Evolutionary conservation across 2,797 vertebrate species (phyloP).

Genomic region (Platyrinchus mystaceus): DNA sequence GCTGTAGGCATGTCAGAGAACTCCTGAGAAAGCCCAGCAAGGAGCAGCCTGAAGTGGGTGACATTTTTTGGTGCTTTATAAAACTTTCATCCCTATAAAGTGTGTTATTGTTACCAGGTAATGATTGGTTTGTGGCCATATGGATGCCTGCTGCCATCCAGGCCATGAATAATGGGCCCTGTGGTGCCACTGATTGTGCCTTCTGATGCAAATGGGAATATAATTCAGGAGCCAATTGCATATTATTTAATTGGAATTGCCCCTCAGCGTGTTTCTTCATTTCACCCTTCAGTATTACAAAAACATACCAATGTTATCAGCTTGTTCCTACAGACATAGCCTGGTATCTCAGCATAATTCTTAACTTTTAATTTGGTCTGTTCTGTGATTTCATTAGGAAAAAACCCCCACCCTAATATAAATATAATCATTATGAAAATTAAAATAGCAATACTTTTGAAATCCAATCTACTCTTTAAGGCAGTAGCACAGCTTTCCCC

Average conservation of each 20-base stretch:
- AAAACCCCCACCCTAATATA: neutral
- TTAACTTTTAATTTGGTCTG: neutral
- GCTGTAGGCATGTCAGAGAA: neutral
- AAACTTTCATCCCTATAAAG: fast-evolving
- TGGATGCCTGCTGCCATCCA: neutral
- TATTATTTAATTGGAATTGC: neutral
- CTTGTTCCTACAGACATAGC: neutral
- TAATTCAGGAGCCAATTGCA: neutral
- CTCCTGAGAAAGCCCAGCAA: neutral
- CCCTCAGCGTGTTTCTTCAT: neutral
- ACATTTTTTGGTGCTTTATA: neutral
- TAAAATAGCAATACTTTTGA: neutral
- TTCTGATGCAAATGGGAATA: neutral
- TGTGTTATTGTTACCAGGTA: neutral
- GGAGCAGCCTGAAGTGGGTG: neutral
- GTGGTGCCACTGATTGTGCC: neutral
- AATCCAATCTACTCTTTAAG: neutral
- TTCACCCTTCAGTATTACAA: neutral
- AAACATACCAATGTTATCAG: neutral
- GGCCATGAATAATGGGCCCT: neutral
- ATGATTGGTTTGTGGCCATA: neutral
- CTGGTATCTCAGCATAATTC: neutral
- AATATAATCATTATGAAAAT: neutral
- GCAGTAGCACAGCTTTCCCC: neutral
- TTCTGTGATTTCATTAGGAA: neutral